Percentiles rank a stretch among this genome's conserved stretches.
Evolutionary conservation across 2,797 vertebrate species (phyloP).

Genomic region (Phalloptychus januarius): DNA sequence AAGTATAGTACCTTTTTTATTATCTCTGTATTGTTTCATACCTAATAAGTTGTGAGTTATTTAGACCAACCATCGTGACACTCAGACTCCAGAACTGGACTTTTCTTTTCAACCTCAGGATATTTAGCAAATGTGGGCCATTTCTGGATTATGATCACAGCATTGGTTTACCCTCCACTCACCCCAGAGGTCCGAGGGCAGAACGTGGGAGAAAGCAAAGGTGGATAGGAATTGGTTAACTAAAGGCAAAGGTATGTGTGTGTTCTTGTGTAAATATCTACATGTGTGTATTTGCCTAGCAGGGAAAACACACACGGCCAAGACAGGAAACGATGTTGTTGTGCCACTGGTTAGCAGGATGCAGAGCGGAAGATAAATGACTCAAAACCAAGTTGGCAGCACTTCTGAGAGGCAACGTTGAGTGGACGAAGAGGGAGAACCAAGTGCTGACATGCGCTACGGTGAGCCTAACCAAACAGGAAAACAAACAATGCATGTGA

Average conservation of each 20-base stretch:
- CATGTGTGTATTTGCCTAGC: conserved; percentile 64
- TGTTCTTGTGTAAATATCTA: conserved; percentile 34
- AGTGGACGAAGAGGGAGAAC: conserved; percentile 61
- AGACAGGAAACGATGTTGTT: conserved; percentile 67
- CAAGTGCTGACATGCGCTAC: conserved; percentile 64
- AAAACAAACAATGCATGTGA: conserved; percentile 50
- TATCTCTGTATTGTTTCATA: neutral
- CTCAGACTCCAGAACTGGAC: conserved; percentile 18
- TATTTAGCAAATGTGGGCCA: conserved; percentile 46
- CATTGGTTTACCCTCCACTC: conserved; percentile 41
- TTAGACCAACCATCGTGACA: conserved; percentile 34
- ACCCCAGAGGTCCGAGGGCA: conserved; percentile 54
- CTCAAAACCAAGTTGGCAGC: conserved; percentile 68
- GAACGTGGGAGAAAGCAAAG: conserved; percentile 57
- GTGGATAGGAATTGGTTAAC: conserved; percentile 69
- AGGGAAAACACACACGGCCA: conserved; percentile 63
- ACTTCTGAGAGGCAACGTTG: conserved; percentile 67
- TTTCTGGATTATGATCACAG: conserved; percentile 68
- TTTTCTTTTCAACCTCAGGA: conserved; percentile 24
- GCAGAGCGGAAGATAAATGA: conserved; percentile 71
- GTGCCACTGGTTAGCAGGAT: conserved; percentile 70
- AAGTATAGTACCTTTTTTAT: neutral
- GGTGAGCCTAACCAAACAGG: conserved; percentile 47
- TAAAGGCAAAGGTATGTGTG: conserved; percentile 60
- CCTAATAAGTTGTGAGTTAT: neutral